Base-by-base conservation (phyloP, 2,797 vertebrate genomes). In the Semotilus atromaculatus region DNA sequence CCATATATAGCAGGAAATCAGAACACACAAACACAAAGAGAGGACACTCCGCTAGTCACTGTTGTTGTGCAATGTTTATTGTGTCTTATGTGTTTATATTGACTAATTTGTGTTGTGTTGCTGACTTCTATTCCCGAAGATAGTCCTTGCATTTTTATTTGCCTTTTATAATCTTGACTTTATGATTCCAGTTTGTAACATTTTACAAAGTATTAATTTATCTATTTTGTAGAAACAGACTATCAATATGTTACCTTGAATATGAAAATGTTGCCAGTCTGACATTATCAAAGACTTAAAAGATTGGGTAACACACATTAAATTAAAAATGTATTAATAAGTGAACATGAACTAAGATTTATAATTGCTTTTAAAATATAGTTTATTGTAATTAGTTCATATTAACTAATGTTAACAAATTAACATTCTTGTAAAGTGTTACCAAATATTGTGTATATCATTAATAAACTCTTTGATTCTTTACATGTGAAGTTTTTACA, bases 1-100 rank as follows among this genome's bases (percentile, higher is more conserved):
- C 94, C 94, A 91, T 95, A 93, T 94, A 93, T 91, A 82, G 84
- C 29, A 34, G 38, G 70, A 34, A 74, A 76, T 81, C 80, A 71
- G 88, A 84, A 58, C 73, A 83, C 82, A 86, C 62, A 84, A 58
- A 89, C 73, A 82, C 34, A 77, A 68, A 51, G 66, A 45, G 9
- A 51, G 13, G 19, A 74, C 74, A 29, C 66, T 72, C 45, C n/a
- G 0, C 26, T 10, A 70, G 43, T 38, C 23, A 76, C 19, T 80
- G 23, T 29, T 48, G 10, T 58, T 43, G n/a, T 51, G 23, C 8
- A 31, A 31, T 51, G 26, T 60, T 79, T 62, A 71, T 48, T 79
- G 29, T 72, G 51, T 19, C 7, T 7, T 19, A 48, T 7, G 14
- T 58, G 36, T 18, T 26, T 66, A 29, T 19, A 18, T 45, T 82